Percentiles rank a stretch among this genome's conserved stretches.
These are phyloP conservation scores for Fopius arisanus DNA, from an alignment of 1,140 invertebrate genomes.

Conservation along the genomic window DNA sequence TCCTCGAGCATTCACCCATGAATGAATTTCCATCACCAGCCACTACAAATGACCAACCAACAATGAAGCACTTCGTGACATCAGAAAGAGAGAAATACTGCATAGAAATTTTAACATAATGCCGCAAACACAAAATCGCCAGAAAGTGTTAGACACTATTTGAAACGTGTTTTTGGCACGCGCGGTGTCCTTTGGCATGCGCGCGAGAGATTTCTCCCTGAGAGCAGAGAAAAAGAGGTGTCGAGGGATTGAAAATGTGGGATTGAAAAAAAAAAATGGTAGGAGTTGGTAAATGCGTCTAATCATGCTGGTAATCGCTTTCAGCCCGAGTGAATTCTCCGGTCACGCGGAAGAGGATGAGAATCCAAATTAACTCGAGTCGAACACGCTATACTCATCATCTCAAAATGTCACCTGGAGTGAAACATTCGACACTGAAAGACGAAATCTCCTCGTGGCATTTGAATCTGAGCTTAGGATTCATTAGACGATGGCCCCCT, in stretches of 20 bases:
- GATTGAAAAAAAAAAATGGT: neutral
- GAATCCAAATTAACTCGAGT: slow-evolving; percentile 25
- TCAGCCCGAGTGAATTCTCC: neutral
- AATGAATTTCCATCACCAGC: neutral
- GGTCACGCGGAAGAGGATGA: neutral
- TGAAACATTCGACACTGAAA: neutral
- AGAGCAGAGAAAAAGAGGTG: neutral
- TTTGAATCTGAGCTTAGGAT: slow-evolving; percentile 48
- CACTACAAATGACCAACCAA: neutral
- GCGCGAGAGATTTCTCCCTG: neutral
- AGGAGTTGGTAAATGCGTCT: neutral
- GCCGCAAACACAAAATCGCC: neutral
- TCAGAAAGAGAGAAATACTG: neutral
- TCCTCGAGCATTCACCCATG: neutral
- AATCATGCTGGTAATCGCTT: slow-evolving; percentile 3
- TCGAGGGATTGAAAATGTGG: neutral
- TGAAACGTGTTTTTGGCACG: slow-evolving; percentile 9
- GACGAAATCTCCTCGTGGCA: slow-evolving; percentile 34
- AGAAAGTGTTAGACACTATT: neutral
- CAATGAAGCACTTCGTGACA: slow-evolving; percentile 1
- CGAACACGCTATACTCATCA: neutral
- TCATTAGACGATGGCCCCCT: slow-evolving; percentile 34
- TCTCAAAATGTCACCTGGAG: neutral
- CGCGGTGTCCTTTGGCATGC: slow-evolving; percentile 5
- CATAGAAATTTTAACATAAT: neutral